These are phyloP conservation scores for Macropodus opercularis DNA, from an alignment of 2,797 vertebrate species.

Conservation along the genomic window DNA sequence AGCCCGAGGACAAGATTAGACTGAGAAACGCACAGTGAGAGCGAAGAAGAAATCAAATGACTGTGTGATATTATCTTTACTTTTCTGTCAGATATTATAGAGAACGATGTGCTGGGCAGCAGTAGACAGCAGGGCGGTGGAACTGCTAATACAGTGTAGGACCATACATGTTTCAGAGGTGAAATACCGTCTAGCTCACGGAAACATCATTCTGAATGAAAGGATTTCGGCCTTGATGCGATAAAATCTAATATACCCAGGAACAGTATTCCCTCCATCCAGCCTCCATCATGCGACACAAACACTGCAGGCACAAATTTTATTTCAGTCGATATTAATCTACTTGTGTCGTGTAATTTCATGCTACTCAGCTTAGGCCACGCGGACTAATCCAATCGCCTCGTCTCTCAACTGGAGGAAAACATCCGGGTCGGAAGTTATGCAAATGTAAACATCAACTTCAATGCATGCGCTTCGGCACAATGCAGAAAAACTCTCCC, in stretches of 20 bases:
- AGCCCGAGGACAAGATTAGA: too few relatives aligned
- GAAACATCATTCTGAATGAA: constrained; percentile 17
- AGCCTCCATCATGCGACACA: constrained; percentile 33
- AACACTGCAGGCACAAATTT: constrained; percentile 29
- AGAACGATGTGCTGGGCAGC: too few relatives aligned
- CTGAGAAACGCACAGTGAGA: too few relatives aligned
- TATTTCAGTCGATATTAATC: constrained; percentile 64
- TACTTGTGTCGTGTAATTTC: constrained; percentile 62
- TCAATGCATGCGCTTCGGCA: constrained; percentile 50
- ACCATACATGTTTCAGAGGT: too few relatives aligned
- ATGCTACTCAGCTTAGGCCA: constrained; percentile 44
- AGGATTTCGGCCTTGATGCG: constrained; percentile 3
- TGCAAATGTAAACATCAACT: constrained; percentile 57
- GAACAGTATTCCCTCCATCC: constrained; percentile 24
- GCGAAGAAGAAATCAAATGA: too few relatives aligned
- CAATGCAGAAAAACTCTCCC: constrained; percentile 34
- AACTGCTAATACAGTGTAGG: too few relatives aligned
- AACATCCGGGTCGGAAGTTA: constrained; percentile 45
- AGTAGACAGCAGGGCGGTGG: too few relatives aligned
- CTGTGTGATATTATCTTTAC: too few relatives aligned
- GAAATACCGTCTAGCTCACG: constrained; percentile 6
- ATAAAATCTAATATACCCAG: constrained; percentile 25
- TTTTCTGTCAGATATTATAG: too few relatives aligned
- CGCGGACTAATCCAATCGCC: constrained; percentile 46
- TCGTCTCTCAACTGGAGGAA: constrained; percentile 35